Base-by-base conservation (phyloP, 2,888 invertebrate genomes). In the Bhutanitis thaidina region DNA sequence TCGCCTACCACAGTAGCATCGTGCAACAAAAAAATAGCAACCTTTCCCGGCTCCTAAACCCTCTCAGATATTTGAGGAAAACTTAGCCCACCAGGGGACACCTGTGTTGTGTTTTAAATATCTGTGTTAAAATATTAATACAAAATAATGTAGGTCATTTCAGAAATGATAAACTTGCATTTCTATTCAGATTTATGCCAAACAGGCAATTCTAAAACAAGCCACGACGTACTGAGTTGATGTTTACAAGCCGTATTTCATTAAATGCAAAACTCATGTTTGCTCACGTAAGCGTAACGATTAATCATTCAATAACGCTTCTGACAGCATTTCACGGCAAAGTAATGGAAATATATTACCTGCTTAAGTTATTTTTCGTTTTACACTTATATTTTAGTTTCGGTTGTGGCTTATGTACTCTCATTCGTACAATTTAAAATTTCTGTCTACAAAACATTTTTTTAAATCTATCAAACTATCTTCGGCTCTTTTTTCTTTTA, bases 261-360 rank as follows among this genome's bases (percentile, higher is more conserved):
- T 34, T 20, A 43, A 44, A 44, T 50, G 49, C 49, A 43, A 44
- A 50, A 44, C 34, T 44, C 44, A 35, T 50, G 49, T 50, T 44
- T 44, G 38, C 44, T 50, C 44, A 50, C 43, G 34, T 34, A 44
- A 39, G 39, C 32, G 39, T 38, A 39, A 35, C 43, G 39, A 44
- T 49, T 44, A 44, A 49, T 49, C 49, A 49, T 44, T 39, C 44
- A 43, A 49, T 49, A 49, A 44, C 38, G 37, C 49, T 25, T 32
- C 43, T 49, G 49, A 49, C 43, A 49, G 39, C 49, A 12, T 43
- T 39, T 16, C 44, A 39, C 36, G 38, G 27, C 39, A 38, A 20
- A 13, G 25, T 38, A 13, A 34, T 34, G 34, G 12, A 10, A 34
- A 34, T 34, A 34, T 4, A 34, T 34, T 7, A 34, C 34, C 34